Evolutionary conservation across 2,797 vertebrate genomes (phyloP).

Genomic region (Borostomias antarcticus): DNA sequence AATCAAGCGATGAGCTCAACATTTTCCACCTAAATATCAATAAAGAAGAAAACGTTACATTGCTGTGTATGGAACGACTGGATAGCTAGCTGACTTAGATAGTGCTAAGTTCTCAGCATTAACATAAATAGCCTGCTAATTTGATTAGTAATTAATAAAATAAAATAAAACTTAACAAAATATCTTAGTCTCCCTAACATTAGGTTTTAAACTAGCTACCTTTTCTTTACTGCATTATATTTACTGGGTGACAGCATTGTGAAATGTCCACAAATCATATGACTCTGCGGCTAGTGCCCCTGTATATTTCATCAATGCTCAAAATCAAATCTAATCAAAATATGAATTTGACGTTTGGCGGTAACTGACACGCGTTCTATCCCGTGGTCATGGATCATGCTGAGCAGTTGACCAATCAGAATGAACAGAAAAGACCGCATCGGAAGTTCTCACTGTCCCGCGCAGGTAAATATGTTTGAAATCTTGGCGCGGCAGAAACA

Average conservation of each 20-base stretch:
- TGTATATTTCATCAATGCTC: background rate
- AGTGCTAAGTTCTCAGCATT: background rate
- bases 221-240: conserved; percentile 41
- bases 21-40: conserved; percentile 49
- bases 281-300: background rate
- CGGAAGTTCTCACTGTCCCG: conserved; percentile 68
- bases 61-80: too few relatives aligned
- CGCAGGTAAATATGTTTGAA: conserved; percentile 78
- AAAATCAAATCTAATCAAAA: conserved; percentile 39
- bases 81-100: background rate
- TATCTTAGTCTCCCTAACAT: background rate
- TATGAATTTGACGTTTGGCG: conserved; percentile 47
- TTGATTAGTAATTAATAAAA: too few relatives aligned
- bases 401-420: conserved; percentile 63
- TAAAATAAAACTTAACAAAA: background rate
- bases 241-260: conserved; percentile 25
- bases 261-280: background rate
- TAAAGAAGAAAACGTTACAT: conserved; percentile 2
- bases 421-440: conserved; percentile 25
- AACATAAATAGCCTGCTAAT: background rate
- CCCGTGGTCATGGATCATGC: conserved; percentile 55
- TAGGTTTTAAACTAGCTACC: conserved; percentile 20
- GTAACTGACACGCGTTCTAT: conserved; percentile 62
- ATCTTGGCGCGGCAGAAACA: conserved; percentile 74
- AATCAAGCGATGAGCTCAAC: conserved; percentile 35